A percentile compares a stretch with the other conserved stretches of the same genome.
phyloP scores from a whole-genome alignment of 2,797 vertebrate genomes.

The Hephaestus fuliginosus region DNA sequence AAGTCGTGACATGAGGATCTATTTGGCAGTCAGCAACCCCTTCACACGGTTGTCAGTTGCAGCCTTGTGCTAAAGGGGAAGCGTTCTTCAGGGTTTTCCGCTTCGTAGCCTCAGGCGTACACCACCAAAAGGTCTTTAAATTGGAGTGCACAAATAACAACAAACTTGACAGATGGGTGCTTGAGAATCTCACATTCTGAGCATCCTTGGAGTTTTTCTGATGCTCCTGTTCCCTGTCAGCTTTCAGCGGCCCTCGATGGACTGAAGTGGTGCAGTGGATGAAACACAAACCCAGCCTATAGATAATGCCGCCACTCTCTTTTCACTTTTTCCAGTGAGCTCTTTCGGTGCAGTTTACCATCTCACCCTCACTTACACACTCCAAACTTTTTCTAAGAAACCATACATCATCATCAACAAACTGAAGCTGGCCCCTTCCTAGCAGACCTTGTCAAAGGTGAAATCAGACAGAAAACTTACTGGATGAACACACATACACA shows the following conservation, averaged over 20 bases:
- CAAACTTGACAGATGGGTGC: slow-evolving; percentile 50
- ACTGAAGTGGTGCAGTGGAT: slow-evolving; percentile 30
- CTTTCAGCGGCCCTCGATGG: slow-evolving; percentile 21
- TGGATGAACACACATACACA: not conserved
- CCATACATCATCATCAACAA: not conserved
- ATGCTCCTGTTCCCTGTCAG: slow-evolving; percentile 21
- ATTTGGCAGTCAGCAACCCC: slow-evolving; percentile 47
- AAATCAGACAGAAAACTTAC: slow-evolving; percentile 31
- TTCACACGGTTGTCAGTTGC: slow-evolving; percentile 49
- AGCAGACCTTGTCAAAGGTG: slow-evolving; percentile 14
- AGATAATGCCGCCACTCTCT: slow-evolving; percentile 21
- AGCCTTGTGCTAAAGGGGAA: slow-evolving; percentile 43
- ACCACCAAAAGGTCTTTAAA: slow-evolving; percentile 42
- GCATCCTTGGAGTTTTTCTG: slow-evolving; percentile 36
- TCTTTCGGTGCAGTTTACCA: slow-evolving; percentile 24
- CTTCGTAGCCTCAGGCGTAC: slow-evolving; percentile 29
- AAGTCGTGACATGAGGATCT: slow-evolving; percentile 42
- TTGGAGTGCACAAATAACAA: slow-evolving; percentile 53
- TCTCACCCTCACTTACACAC: slow-evolving; percentile 3
- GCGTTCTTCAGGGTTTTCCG: slow-evolving; percentile 41
- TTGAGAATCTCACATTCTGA: slow-evolving; percentile 35
- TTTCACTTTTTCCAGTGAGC: slow-evolving; percentile 10
- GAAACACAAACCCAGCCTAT: slow-evolving; percentile 10
- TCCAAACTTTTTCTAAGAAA: not conserved
- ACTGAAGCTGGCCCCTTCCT: slow-evolving; percentile 11